Base-by-base conservation (phyloP, 2,113 vertebrate species). In the Pimephales promelas region DNA sequence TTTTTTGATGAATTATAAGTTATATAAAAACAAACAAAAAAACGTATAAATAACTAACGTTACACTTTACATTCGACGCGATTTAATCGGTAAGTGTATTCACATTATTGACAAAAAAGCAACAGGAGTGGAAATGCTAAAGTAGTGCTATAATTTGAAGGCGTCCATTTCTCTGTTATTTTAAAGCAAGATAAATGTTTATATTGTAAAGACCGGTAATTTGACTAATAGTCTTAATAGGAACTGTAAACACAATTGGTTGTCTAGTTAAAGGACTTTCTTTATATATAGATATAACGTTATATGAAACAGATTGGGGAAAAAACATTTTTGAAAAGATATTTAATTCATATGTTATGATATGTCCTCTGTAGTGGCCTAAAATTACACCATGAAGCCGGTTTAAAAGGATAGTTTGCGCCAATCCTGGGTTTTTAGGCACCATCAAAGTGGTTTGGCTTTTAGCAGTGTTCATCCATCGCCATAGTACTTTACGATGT, bases 81-180 rank as follows among this genome's bases (percentile, higher is more conserved):
- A 31, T 73, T 80, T 45, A 11, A 83, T 16, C 71, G 62, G 84
- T 88, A 79, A 86, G 87, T 83, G 66, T 64, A 72, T 72, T 72
- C 11, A 26, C 5, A 16, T 45, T 45, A 43, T 71, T 71, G n/a
- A 45, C 36, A 24, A 43, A 71, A 71, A 71, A 36, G 2, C 72
- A 31, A 22, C 7, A 74, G 16, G 3, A 52, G 47, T 34, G 43
- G 28, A 57, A 24, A 57, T 57, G 49, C 20, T n/a, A 2, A 52
- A 54, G 3, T 56, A 49, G 24, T 56, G 13, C 6, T n/a, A 24
- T 77, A n/a, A 14, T 57, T 56, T 68, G 31, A 68, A 13, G n/a
- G 11, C 36, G 13, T 43, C 5, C 43, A 45, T 43, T 3, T 62
- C 13, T 43, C 2, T 61, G 34, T 59, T 78, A 10, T 59, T 31